Evolutionary conservation across 2,888 invertebrate species (phyloP).

Genomic region (Drosophila anomelani): DNA sequence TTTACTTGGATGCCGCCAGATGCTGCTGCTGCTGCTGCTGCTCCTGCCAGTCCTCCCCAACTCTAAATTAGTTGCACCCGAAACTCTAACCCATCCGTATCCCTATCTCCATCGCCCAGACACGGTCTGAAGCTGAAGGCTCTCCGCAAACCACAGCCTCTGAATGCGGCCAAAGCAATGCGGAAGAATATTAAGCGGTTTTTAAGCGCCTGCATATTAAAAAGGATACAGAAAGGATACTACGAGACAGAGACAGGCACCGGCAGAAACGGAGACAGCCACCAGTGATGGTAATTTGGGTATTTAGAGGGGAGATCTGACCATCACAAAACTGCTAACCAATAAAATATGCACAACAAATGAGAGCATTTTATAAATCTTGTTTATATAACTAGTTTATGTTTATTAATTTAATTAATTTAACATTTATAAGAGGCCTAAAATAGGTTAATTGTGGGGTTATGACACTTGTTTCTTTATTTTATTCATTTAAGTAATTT

Average conservation of each 20-base stretch:
- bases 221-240: slow-evolving; percentile 44
- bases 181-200: slow-evolving; percentile 77
- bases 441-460: neutral
- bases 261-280: slow-evolving; percentile 1
- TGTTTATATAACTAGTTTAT: neutral
- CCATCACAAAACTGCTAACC: neutral
- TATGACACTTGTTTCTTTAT: too few species aligned
- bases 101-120: slow-evolving; percentile 31
- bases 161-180: slow-evolving; percentile 79
- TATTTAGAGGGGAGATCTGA: neutral
- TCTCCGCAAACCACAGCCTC: slow-evolving; percentile 52
- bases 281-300: slow-evolving; percentile 21
- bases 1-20: slow-evolving; percentile 67
- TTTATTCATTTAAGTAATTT: too few species aligned
- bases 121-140: slow-evolving; percentile 17
- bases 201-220: slow-evolving; percentile 73
- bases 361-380: neutral
- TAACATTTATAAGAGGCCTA: too few species aligned
- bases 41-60: slow-evolving; percentile 56
- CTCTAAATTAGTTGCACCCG: slow-evolving; percentile 70
- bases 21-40: slow-evolving; percentile 51
- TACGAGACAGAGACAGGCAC: slow-evolving; percentile 6
- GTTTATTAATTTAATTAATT: too few species aligned
- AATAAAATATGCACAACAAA: neutral
- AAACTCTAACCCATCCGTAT: slow-evolving; percentile 11